Conservation (phyloP, 2,113 vertebrate genomes). For the Mustelus asterias region DNA sequence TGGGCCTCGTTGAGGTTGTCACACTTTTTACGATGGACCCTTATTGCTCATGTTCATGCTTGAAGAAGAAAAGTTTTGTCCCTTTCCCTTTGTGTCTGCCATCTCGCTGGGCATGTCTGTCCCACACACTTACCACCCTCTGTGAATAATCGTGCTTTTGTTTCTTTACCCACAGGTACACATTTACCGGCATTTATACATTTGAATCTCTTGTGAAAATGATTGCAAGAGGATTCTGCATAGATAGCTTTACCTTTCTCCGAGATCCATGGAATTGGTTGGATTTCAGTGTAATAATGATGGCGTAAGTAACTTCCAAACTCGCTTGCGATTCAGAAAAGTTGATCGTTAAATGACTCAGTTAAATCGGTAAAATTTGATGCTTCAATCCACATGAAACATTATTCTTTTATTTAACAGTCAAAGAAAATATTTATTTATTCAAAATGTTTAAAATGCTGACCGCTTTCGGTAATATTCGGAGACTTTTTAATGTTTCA, state of each 20-base stretch:
- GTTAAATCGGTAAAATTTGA: background rate
- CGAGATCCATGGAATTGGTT: conserved; percentile 97
- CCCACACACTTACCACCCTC: background rate
- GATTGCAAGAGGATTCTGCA: conserved; percentile 90
- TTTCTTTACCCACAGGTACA: conserved; percentile 66
- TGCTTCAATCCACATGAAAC: background rate
- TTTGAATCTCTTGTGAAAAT: conserved; percentile 98
- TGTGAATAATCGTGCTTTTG: background rate
- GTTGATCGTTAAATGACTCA: background rate
- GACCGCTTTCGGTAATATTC: background rate
- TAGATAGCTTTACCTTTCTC: conserved; percentile 93
- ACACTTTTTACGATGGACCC: background rate
- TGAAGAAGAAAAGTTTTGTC: background rate
- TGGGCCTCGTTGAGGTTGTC: too few species aligned
- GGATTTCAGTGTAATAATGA: conserved; percentile 97
- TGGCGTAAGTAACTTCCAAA: conserved; percentile 79
- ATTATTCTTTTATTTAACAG: background rate
- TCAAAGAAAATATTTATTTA: background rate
- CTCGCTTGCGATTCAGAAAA: background rate
- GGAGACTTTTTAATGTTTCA: background rate
- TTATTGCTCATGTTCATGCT: too few species aligned
- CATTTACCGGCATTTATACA: conserved; percentile 96
- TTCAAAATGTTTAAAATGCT: background rate
- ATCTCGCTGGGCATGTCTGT: too few species aligned
- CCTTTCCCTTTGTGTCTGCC: background rate